These are phyloP conservation scores for Tethea ocularis DNA, from an alignment of 2,888 invertebrate genomes.

Conservation along the genomic window DNA sequence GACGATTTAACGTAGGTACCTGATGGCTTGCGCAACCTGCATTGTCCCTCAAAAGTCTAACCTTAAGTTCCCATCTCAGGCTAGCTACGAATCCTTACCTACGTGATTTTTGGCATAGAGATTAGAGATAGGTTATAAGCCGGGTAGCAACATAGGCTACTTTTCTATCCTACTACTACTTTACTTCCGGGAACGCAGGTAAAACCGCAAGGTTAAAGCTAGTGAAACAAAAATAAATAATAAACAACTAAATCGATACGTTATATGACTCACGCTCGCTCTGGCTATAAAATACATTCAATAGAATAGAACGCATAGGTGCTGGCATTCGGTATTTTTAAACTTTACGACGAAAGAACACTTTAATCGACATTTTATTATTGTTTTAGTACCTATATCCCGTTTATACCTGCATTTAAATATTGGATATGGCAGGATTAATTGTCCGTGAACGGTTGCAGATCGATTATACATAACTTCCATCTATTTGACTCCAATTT, in stretches of 20 bases:
- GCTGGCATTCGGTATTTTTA: slow-evolving; percentile 52
- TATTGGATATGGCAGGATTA: slow-evolving; percentile 54
- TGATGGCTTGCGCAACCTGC: no score
- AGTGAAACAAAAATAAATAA: slow-evolving; percentile 41
- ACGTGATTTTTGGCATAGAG: no score
- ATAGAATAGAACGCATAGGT: slow-evolving; percentile 49
- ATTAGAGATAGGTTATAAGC: no score
- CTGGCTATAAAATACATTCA: slow-evolving; percentile 46
- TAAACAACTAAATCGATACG: slow-evolving; percentile 35
- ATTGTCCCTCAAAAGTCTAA: no score
- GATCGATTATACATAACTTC: background rate
- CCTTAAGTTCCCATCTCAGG: no score
- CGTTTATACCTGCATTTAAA: slow-evolving; percentile 60
- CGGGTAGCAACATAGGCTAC: no score
- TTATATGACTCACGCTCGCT: slow-evolving; percentile 33
- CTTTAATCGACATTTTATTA: slow-evolving; percentile 65
- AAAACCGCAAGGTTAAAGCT: no score
- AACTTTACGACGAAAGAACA: slow-evolving; percentile 59
- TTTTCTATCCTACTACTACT: no score
- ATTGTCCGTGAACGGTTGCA: slow-evolving; percentile 45
- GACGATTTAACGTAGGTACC: no score
- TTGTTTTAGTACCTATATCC: slow-evolving; percentile 57
- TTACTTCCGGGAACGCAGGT: no score
- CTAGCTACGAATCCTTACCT: no score
- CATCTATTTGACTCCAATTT: background rate